Base-by-base conservation (phyloP, 2,113 vertebrate genomes). In the Chloebia gouldiae region DNA sequence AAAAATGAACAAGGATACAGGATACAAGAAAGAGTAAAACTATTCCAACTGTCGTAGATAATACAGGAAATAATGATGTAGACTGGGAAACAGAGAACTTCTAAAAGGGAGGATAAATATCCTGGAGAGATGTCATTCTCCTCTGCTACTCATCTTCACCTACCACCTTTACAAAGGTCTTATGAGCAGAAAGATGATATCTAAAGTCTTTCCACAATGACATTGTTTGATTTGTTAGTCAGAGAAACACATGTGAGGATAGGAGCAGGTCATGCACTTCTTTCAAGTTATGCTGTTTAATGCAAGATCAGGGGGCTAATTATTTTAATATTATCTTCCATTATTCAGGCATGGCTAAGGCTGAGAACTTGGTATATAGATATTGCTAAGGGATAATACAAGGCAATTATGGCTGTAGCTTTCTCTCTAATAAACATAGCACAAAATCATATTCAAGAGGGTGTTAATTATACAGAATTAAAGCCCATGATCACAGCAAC, bases 301-400 rank as follows among this genome's bases (percentile, higher is more conserved):
- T 95, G 81, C 79, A 87, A 91, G 90, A 94, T 91, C 90, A 88
- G 81, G 66, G 35, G 81, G 51, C 50, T 94, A 95, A 95, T 94
- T 94, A 95, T 90, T 91, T 88, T 86, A 68, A 61, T 64, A 86
- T 95, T 93, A 94, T 94, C 71, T 87, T 92, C 87, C 75, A 88
- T 94, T 95, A 80, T 75, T 78, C 71, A 93, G 73, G 30, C 71
- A 90, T 63, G 27, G 44, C 68, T 70, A 82, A 77, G 37, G 33
- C 39, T 88, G 59, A 86, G 75, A 95, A 91, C 63, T 91, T 6
- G 0, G 70, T 73, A 63, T 85, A 57, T 35, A 85, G 73, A 85
- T 89, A 91, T 73, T 85, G 64, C 75, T 90, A 54, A 82, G 54
- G 44, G 64, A 90, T 85, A 91, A 88, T 80, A 86, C 33, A 60